phyloP scores from a whole-genome alignment of 2,888 invertebrate genomes.

The Parnassius apollo region DNA sequence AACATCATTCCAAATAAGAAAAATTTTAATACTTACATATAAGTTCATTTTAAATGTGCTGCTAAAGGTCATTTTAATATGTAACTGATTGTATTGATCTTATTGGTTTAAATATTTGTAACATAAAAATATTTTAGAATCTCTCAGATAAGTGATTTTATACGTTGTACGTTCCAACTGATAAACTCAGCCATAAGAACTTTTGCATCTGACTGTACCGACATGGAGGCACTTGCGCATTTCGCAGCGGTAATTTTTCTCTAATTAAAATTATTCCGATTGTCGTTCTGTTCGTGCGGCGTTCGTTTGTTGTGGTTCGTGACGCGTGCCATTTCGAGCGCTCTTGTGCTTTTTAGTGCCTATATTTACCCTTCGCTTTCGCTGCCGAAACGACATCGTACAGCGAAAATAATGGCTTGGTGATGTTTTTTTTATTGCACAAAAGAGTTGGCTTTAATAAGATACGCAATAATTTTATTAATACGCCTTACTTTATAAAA shows the following conservation, averaged over 20 bases:
- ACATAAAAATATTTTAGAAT: too few species aligned
- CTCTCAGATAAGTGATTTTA: too few species aligned
- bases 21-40: too few species aligned
- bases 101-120: too few species aligned
- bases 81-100: too few species aligned
- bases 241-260: conserved; percentile 75
- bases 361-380: conserved; percentile 69
- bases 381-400: conserved; percentile 49
- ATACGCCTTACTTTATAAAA: conserved; percentile 6
- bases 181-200: neutral
- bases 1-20: too few species aligned
- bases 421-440: conserved; percentile 44
- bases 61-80: too few species aligned
- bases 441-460: conserved; percentile 32
- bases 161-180: too few species aligned
- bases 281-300: conserved; percentile 62
- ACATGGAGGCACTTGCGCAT: conserved; percentile 50
- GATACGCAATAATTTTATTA: conserved; percentile 23
- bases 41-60: neutral
- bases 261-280: conserved; percentile 80
- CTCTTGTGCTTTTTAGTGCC: conserved; percentile 77
- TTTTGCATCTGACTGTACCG: conserved; percentile 44
- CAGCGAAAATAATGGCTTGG: conserved; percentile 55
- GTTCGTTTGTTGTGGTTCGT: conserved; percentile 74
- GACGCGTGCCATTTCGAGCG: conserved; percentile 74